Conservation (phyloP, 64 coral and sea anemone genomes). For the Anthopleura sola region DNA sequence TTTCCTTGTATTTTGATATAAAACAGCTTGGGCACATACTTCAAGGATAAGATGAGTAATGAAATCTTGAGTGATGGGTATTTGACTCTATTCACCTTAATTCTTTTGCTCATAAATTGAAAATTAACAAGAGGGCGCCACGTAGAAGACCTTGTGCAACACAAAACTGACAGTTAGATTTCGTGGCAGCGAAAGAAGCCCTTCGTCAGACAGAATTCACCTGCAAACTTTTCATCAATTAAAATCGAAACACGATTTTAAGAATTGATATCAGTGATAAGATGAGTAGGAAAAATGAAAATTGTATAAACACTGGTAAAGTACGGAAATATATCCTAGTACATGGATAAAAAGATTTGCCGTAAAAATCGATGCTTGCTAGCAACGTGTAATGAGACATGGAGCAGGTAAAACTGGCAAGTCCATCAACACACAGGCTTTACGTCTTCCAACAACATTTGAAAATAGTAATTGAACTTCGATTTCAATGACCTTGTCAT, state of each 20-base stretch:
- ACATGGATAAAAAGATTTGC: too few relatives aligned
- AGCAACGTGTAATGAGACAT: not conserved
- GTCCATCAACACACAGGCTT: conserved; percentile 1
- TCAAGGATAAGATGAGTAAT: conserved; percentile 16
- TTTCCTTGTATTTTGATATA: not conserved
- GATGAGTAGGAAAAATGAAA: not conserved
- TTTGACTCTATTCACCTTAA: conserved; percentile 18
- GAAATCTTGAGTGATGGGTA: conserved; percentile 17
- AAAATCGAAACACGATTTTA: not conserved
- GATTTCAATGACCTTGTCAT: conserved; percentile 9
- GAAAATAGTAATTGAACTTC: conserved; percentile 16
- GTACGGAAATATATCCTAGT: too few relatives aligned
- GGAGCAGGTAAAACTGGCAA: not conserved
- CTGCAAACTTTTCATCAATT: not conserved
- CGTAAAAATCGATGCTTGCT: not conserved
- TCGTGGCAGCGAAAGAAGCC: not conserved
- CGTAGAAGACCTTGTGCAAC: not conserved
- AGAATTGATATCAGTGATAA: not conserved
- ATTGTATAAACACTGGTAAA: too few relatives aligned
- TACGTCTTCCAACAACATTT: conserved; percentile 6
- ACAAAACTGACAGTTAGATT: not conserved
- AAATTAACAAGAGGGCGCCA: conserved; percentile 17
- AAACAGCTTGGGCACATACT: conserved; percentile 12
- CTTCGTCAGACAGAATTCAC: not conserved
- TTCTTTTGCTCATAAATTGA: conserved; percentile 14